Evolutionary conservation across 2,888 invertebrate genomes (phyloP).

Genomic region (Diloba caeruleocephala): DNA sequence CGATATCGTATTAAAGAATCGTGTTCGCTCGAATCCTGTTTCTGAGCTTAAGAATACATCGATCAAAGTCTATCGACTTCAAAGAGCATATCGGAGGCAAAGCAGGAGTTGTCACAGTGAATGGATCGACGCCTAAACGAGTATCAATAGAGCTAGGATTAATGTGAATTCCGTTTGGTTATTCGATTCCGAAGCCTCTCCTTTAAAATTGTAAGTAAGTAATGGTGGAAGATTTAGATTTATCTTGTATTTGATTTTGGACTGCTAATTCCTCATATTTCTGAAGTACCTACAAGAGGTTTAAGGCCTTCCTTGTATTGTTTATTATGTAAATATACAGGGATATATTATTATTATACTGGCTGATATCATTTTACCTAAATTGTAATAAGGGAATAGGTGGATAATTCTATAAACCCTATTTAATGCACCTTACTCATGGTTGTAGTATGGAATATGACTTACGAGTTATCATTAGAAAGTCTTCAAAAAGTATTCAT

Average conservation of each 20-base stretch:
- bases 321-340: too few relatives aligned
- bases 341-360: too few relatives aligned
- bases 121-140: conserved; percentile 67
- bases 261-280: too few relatives aligned
- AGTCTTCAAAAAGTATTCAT: too few relatives aligned
- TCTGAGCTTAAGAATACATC: conserved; percentile 64
- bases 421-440: too few relatives aligned
- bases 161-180: conserved; percentile 38
- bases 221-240: background rate
- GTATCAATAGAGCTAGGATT: conserved; percentile 63
- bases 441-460: too few relatives aligned
- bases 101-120: conserved; percentile 69
- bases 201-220: background rate
- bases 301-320: too few relatives aligned
- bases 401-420: too few relatives aligned
- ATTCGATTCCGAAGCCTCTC: conserved; percentile 1
- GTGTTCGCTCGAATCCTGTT: conserved; percentile 55
- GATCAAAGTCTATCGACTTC: conserved; percentile 75
- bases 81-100: conserved; percentile 69
- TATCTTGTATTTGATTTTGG: background rate
- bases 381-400: too few relatives aligned
- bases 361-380: too few relatives aligned
- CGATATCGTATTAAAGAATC: conserved; percentile 55
- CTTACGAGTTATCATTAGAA: too few relatives aligned
- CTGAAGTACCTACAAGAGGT: too few relatives aligned